These are phyloP conservation scores for Geophilus truncorum DNA, from an alignment of 2,888 invertebrate species.

Conservation along the genomic window DNA sequence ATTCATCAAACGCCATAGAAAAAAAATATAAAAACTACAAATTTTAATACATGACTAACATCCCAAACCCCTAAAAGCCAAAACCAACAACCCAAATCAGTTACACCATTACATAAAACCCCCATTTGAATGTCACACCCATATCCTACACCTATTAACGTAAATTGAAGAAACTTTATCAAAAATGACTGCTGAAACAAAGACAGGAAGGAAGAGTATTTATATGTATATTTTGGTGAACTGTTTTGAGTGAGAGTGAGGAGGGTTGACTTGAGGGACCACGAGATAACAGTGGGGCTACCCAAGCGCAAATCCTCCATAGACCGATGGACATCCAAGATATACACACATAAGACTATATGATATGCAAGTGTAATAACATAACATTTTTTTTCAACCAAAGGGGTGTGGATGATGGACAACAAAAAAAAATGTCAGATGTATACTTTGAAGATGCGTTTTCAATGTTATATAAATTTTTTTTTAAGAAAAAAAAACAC, in stretches of 20 bases:
- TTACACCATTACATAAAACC: no score
- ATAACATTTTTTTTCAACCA: neutral
- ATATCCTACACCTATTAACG: neutral
- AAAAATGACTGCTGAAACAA: slow-evolving; percentile 6
- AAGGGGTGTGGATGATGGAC: neutral
- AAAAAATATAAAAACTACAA: no score
- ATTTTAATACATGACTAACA: no score
- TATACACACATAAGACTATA: slow-evolving; percentile 11
- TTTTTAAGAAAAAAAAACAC: no score
- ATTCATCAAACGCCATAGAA: no score
- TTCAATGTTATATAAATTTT: neutral
- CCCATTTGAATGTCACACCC: neutral
- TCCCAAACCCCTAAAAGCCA: no score
- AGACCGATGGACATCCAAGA: slow-evolving; percentile 11
- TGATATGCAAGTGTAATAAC: neutral
- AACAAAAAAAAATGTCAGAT: neutral
- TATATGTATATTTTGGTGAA: slow-evolving; percentile 17
- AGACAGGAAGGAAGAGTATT: slow-evolving; percentile 25
- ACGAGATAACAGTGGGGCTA: slow-evolving; percentile 23
- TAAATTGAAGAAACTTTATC: neutral
- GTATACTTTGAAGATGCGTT: neutral
- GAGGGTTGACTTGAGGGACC: slow-evolving; percentile 23
- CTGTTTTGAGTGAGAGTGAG: neutral
- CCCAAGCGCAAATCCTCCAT: slow-evolving; percentile 10
- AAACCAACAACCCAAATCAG: no score